These are phyloP conservation scores for Lerista edwardsae DNA, from an alignment of 2,797 vertebrate species.

Conservation along the genomic window DNA sequence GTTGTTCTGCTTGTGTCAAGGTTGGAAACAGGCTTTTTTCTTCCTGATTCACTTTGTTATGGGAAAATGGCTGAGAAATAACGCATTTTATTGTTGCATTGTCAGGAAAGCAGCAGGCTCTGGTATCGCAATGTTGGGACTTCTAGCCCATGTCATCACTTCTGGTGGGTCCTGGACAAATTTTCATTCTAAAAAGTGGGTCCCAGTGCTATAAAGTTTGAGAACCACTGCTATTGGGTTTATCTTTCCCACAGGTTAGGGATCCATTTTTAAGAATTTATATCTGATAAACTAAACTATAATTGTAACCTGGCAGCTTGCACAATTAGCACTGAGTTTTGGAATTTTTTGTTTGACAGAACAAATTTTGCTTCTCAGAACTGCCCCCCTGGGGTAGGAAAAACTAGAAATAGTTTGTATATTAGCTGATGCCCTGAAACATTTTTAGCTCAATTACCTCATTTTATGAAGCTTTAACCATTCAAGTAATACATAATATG, in stretches of 20 bases:
- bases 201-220: too few species aligned
- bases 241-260: not conserved
- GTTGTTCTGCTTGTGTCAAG: too few species aligned
- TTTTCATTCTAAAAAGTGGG: too few species aligned
- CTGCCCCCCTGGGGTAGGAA: slow-evolving; percentile 14
- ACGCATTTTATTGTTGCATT: too few species aligned
- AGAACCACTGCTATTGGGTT: too few species aligned
- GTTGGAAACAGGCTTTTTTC: too few species aligned
- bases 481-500: slow-evolving; percentile 1
- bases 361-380: slow-evolving; percentile 13
- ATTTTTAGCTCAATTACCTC: slow-evolving; percentile 29
- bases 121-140: too few species aligned
- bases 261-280: not conserved
- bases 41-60: too few species aligned
- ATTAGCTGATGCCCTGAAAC: slow-evolving; percentile 20
- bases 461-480: slow-evolving; percentile 20
- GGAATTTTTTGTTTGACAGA: slow-evolving; percentile 36
- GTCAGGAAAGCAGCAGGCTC: too few species aligned
- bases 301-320: slow-evolving; percentile 20
- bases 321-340: not conserved
- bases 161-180: too few species aligned
- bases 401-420: slow-evolving; percentile 26
- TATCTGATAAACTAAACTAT: slow-evolving; percentile 1
- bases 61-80: too few species aligned
- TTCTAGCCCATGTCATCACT: too few species aligned